Conservation (phyloP, 1,140 invertebrate genomes). For the Aphidius gifuensis region DNA sequence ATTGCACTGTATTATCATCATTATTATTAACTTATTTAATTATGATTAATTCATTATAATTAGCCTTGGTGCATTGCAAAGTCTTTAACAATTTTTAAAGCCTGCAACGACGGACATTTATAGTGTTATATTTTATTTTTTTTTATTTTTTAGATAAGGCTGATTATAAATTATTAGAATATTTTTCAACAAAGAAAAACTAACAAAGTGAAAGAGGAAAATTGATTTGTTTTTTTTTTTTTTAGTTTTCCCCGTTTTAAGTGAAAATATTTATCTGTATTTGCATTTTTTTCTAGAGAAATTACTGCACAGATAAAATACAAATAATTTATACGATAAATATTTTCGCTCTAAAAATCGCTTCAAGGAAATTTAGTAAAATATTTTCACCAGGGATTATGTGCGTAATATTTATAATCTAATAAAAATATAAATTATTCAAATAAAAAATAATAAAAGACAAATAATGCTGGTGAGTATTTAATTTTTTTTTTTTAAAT, state of each 20-base stretch:
- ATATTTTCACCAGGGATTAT: no score
- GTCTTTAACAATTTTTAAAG: constrained; percentile 21
- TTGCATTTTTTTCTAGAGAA: no score
- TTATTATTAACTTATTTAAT: not conserved
- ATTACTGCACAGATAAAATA: no score
- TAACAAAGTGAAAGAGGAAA: no score
- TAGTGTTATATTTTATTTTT: constrained; percentile 1
- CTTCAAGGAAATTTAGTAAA: no score
- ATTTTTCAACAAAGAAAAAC: no score
- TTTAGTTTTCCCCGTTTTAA: no score
- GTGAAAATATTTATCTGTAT: no score
- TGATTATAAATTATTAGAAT: no score
- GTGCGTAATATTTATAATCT: not conserved
- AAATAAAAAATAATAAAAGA: not conserved
- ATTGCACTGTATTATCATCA: not conserved
- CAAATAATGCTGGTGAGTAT: constrained; percentile 5
- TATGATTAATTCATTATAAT: not conserved
- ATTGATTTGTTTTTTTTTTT: no score
- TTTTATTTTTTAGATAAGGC: not conserved
- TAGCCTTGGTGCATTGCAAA: not conserved
- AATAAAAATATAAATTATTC: not conserved
- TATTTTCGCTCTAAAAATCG: no score
- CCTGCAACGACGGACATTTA: constrained; percentile 19
- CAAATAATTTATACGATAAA: no score
- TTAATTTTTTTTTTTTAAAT: not conserved